phyloP scores from a whole-genome alignment of 2,888 invertebrate species.

The Acronicta psi region DNA sequence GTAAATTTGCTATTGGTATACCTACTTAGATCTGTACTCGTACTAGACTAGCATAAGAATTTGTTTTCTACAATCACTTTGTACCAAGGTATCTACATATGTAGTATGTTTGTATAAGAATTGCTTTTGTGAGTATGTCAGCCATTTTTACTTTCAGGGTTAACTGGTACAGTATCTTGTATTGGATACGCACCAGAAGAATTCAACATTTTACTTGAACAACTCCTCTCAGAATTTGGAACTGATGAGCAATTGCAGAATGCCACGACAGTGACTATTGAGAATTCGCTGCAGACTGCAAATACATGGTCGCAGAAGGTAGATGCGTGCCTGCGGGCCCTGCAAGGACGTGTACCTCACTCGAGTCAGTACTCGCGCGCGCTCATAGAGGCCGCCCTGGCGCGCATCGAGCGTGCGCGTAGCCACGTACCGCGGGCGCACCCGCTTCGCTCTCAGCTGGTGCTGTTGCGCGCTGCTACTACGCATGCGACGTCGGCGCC shows the following conservation, averaged over 20 bases:
- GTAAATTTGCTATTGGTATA: too few species aligned
- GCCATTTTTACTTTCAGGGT: conserved; percentile 16
- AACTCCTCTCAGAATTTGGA: conserved; percentile 14
- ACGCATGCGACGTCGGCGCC: neutral
- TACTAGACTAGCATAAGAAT: too few species aligned
- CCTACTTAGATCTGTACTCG: too few species aligned
- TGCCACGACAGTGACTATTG: conserved; percentile 11
- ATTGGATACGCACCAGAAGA: conserved; percentile 46
- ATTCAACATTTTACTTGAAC: conserved; percentile 12
- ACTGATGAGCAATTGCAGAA: conserved; percentile 32
- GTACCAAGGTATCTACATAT: too few species aligned
- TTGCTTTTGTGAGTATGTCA: too few species aligned
- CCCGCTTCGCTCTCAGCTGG: conserved; percentile 4
- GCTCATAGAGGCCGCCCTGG: conserved; percentile 63
- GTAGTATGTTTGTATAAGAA: too few species aligned
- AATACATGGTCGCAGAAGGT: conserved; percentile 41
- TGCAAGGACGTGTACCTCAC: conserved; percentile 61
- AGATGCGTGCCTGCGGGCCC: conserved; percentile 48
- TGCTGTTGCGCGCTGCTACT: conserved; percentile 55
- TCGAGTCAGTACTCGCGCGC: conserved; percentile 68
- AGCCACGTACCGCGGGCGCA: conserved; percentile 38
- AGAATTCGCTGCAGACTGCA: conserved; percentile 6
- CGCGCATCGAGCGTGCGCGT: conserved; percentile 55
- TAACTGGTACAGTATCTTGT: conserved; percentile 48
- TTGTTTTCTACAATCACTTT: too few species aligned